Evolutionary conservation across 2,888 invertebrate genomes (phyloP), one percentile per base, ranked within the genome.

Genomic region (Ptychoptera albimana): DNA sequence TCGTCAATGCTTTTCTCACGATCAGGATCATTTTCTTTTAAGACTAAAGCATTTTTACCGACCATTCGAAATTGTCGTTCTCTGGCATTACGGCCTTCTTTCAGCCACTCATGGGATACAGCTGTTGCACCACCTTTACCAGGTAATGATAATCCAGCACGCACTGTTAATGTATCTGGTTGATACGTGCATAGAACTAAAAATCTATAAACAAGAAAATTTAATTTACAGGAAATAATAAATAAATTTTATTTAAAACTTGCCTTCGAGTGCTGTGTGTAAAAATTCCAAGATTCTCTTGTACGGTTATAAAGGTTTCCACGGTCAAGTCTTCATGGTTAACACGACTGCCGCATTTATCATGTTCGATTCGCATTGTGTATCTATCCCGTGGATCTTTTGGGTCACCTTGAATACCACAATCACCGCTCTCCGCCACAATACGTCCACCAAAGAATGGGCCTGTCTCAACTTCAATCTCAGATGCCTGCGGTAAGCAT

Each of bases 401-500:
- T 2, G 80, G 74, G 57, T 84, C 77, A 15, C 86, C 85, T 53
- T 81, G 79, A 39, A 84, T 67, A 10, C 79, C 76, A 56, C 86
- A 85, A 34, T 77, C 70, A 3, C 79, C 79, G 1, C 79, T 79
- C 56, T 80, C 79, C 1, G 75, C 73, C 1, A 81, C 79, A 48
- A 86, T 83, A 48, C 82, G 73, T 2, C 85, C 85, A 1, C 78
- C 82, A 59, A 86, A 86, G 57, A 75, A 77, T 0, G 85, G 86
- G 1, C 86, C 86, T 1, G 85, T 86, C 11, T 82, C 78, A 7
- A 86, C 83, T 61, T 83, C 81, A 42, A 86, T 84, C 59, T 85
- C 84, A 42, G 83, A 84, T 35, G 81, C 81, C 52, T 83, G 79
- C 1, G 83, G 82, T 47, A 85, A 62, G 54, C 86, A 86, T 59